Percentiles rank a stretch among this genome's conserved stretches.
phyloP scores from a whole-genome alignment of 2,797 vertebrate genomes.

The Acanthurus lineatus region DNA sequence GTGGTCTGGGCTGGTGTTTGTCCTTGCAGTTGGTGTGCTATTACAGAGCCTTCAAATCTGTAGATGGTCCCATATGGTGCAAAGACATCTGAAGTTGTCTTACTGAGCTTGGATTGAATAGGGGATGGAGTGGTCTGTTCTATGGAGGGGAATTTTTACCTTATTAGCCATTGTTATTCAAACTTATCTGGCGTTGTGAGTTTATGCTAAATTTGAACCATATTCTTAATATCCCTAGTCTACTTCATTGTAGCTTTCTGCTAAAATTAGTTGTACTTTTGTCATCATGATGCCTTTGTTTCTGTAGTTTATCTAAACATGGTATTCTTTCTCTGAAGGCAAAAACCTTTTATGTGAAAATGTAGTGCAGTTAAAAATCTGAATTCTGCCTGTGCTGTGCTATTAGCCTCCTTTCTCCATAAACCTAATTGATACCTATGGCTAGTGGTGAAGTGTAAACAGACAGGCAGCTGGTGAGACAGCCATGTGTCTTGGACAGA shows the following conservation, averaged over 20 bases:
- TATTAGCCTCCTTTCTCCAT: constrained; percentile 51
- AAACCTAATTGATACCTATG: constrained; percentile 81
- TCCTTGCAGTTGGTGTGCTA: constrained; percentile 76
- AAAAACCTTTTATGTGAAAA: constrained; percentile 52
- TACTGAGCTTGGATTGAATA: constrained; percentile 49
- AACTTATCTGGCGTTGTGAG: constrained; percentile 9
- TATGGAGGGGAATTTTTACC: constrained; percentile 2
- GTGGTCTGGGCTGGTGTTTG: constrained; percentile 76
- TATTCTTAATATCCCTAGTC: neutral
- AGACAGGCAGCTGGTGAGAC: constrained; percentile 76
- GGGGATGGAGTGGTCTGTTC: constrained; percentile 23
- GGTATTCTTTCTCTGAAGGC: constrained; percentile 29
- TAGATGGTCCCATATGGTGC: constrained; percentile 77
- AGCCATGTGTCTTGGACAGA: constrained; percentile 66
- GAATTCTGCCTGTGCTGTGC: constrained; percentile 47
- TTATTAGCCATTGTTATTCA: constrained; percentile 13
- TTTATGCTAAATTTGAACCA: constrained; percentile 6
- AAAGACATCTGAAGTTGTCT: constrained; percentile 64
- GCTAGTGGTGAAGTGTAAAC: constrained; percentile 76
- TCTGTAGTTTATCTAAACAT: constrained; percentile 17
- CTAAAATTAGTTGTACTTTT: constrained; percentile 23
- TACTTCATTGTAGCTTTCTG: constrained; percentile 12
- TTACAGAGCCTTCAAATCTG: constrained; percentile 69
- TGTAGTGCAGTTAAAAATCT: constrained; percentile 60
- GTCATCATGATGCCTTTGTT: constrained; percentile 1